Conservation (phyloP, 2,888 invertebrate genomes). For the Junonia oenone region DNA sequence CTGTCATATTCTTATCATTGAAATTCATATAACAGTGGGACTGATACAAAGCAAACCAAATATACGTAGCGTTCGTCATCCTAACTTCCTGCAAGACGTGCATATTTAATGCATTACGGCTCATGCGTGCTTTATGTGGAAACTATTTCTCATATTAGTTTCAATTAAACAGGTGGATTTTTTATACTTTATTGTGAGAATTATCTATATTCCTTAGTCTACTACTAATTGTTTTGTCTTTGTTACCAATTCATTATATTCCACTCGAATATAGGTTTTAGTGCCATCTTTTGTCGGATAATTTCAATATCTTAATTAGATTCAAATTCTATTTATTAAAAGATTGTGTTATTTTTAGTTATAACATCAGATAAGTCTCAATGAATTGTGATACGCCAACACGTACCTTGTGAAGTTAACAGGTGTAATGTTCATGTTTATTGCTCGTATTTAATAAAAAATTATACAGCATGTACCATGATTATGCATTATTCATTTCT, state of each 20-base stretch:
- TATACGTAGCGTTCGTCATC: slow-evolving; percentile 12
- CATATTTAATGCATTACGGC: slow-evolving; percentile 7
- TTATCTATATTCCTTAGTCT: not conserved
- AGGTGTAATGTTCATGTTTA: not conserved
- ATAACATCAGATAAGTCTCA: not conserved
- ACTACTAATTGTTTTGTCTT: no score
- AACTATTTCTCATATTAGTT: not conserved
- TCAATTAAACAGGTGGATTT: not conserved
- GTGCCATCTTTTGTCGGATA: no score
- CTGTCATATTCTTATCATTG: not conserved
- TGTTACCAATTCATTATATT: no score
- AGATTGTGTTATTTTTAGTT: not conserved
- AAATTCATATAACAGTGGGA: not conserved
- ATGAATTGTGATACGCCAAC: not conserved
- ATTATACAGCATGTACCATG: not conserved
- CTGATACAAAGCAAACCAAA: slow-evolving; percentile 9
- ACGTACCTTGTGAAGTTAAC: not conserved
- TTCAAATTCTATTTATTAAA: not conserved
- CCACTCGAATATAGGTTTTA: no score
- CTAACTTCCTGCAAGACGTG: slow-evolving; percentile 12
- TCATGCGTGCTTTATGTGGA: not conserved
- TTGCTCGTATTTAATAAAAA: not conserved
- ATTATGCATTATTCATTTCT: not conserved
- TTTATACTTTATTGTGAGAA: not conserved
- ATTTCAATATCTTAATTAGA: no score